Base-by-base conservation (phyloP, 2,888 invertebrate species). In the Idaea biselata region DNA sequence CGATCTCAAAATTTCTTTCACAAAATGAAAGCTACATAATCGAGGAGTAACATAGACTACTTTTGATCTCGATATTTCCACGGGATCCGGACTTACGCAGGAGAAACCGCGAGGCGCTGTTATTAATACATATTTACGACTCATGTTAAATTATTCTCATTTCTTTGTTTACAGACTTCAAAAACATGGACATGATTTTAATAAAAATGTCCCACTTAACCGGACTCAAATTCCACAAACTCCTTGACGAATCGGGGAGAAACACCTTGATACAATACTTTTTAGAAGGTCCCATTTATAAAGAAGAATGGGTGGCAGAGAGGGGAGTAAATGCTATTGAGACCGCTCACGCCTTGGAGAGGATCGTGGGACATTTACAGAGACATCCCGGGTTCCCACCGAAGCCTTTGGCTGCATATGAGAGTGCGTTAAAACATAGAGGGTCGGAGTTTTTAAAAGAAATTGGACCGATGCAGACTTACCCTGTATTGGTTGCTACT, bases 141-240 rank as follows among this genome's bases (percentile, higher is more conserved):
- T 8, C 14, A 8, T n/a, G 14, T 14, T 11, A 59, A 59, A 18
- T 18, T 17, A 18, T 53, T 17, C n/a, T n/a, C n/a, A 17, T 53
- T 60, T 59, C 11, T 8, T 59, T 18, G 25, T 61, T 59, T 33
- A 16, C 5, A 55, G 0, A 58, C 79, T 80, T 78, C 69, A 81
- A 76, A 68, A 82, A 84, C 63, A 64, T 82, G 5, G 83, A 79
- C 1, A 79, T 75, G 58, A 85, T 78, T 63, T 81, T 79, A 55
- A 76, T 79, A 1, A 88, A 83, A 64, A 87, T 91, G 81, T 66
- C 82, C 0, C 79, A 86, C 54, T 64, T 92, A 16, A 88, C 90
- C 0, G 85, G 86, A 2, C 74, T 90, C 0, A 79, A 87, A 66
- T 81, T 90, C 61, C 83, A 78, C 61, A 78, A 83, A 0, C 65